Percentiles rank a stretch among this genome's conserved stretches.
phyloP scores from a whole-genome alignment of 2,888 invertebrate genomes.

The Pegoplata infirma region DNA sequence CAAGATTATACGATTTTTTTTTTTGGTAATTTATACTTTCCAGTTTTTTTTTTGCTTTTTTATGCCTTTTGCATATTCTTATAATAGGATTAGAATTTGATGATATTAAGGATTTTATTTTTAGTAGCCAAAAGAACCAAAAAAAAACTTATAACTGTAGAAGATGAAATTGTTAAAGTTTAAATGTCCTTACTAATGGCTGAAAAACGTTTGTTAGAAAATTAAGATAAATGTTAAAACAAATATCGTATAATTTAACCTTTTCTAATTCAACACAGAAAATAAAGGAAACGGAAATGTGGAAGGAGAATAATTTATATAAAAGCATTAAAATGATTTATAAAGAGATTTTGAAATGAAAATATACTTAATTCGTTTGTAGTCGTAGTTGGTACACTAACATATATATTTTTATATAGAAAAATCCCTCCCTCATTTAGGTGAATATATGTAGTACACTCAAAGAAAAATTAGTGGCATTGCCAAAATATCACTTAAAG shows the following conservation, averaged over 20 bases:
- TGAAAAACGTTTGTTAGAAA: slow-evolving; percentile 25
- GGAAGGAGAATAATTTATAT: neutral
- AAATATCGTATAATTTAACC: slow-evolving; percentile 8
- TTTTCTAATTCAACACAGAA: neutral
- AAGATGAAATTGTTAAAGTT: slow-evolving; percentile 17
- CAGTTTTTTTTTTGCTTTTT: too few species aligned
- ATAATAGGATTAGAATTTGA: slow-evolving; percentile 50
- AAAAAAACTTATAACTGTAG: too few species aligned
- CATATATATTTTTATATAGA: too few species aligned
- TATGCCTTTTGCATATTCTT: slow-evolving; percentile 29
- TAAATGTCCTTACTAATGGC: neutral
- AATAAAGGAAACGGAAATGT: neutral
- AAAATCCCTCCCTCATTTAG: too few species aligned
- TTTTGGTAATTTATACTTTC: too few species aligned
- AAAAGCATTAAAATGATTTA: too few species aligned
- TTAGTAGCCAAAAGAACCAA: neutral
- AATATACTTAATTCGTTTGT: too few species aligned
- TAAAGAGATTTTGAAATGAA: neutral
- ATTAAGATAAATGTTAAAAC: slow-evolving; percentile 39
- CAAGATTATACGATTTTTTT: slow-evolving; percentile 17
- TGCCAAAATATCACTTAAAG: too few species aligned
- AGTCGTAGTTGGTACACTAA: too few species aligned
- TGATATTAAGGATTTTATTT: slow-evolving; percentile 34
- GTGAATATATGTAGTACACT: too few species aligned
- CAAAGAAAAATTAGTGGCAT: too few species aligned